Evolutionary conservation across 2,113 vertebrate species (phyloP), one percentile per base, ranked within the genome.

Genomic region (Romanogobio albipinnatus): DNA sequence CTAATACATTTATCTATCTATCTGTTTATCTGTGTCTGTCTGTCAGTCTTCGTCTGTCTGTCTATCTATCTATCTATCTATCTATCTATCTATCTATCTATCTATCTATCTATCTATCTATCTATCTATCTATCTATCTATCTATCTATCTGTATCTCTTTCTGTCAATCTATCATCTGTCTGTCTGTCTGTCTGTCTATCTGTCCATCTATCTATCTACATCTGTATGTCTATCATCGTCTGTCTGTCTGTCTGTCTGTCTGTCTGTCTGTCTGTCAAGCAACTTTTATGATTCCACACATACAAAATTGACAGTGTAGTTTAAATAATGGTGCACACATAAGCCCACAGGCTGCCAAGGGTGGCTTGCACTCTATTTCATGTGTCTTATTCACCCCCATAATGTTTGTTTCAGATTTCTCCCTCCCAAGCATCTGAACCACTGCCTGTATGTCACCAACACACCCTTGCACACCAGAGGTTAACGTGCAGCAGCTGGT

Each of bases 361-460:
- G 61, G 11, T 79, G n/a, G 51, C 76, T 26, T 24, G 14, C 29
- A n/a, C 62, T 64, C 26, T 88, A 29, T 88, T 39, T 66, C 51
- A 85, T 59, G 8, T 88, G 81, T 81, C 58, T 85, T 87, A 82
- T 77, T 47, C 33, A 53, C 45, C 74, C 33, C 15, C 51, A 77
- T 76, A 75, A 26, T 85, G 15, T 85, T 82, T 74, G 68, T 89
- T 90, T 85, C 89, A 85, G 71, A 89, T 89, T 82, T 89, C 85
- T 88, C 9, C 33, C 76, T 77, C 86, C 19, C 36, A 82, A 86
- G 71, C 47, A 53, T 81, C 81, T 82, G 82, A 86, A 86, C 61
- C 82, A 19, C 84, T 84, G 84, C 84, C 80, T 87, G 62, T 80
- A 76, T 82, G 68, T 82, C 85, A 88, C 76, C 73, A 81, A 76